Base-by-base conservation (phyloP, 1,140 invertebrate genomes). In the Drosophila santomea region DNA sequence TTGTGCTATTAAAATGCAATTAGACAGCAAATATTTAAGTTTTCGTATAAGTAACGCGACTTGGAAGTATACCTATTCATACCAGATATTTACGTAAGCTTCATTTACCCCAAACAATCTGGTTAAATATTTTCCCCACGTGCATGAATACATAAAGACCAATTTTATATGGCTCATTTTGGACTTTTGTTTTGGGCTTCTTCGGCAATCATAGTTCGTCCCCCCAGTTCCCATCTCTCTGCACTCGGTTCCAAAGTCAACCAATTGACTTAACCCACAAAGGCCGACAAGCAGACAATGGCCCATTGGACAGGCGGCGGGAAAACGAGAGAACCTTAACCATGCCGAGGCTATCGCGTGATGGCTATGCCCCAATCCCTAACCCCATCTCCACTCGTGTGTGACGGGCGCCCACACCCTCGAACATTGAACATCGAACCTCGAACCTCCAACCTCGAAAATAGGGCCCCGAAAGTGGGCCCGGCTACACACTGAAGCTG, bases 331-430 rank as follows among this genome's bases (percentile, higher is more conserved):
- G 62, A 77, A 80, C 81, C 81, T 80, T 84, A 80, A 84, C 80
- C 75, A 83, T 84, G 80, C 61, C 61, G 67, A 47, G 66, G 75
- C 60, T 69, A 75, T 88, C 79, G 83, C 83, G 83, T 88, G 83
- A 88, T 88, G 83, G 88, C 83, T 67, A n/a, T 51, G 43, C 43
- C 62, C 39, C 25, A 4, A 4, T 15, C 0, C 38, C 54, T 38
- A 6, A 12, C 59, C 47, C 23, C 7, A 7, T 10, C 64, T 71
- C 57, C 66, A 35, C 28, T 78, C 69, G 74, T 82, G 75, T 86
- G 82, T 86, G 83, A 88, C 82, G 67, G 62, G 55, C 52, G 55
- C 52, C 59, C 64, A 75, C 80, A 61, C 77, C 82, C 72, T 62
- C 12, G 23, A 23, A 23, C 7, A 17, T 57, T 14, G n/a, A 59